phyloP scores from a whole-genome alignment of 2,888 invertebrate species.

The Chrysotoxum bicinctum region DNA sequence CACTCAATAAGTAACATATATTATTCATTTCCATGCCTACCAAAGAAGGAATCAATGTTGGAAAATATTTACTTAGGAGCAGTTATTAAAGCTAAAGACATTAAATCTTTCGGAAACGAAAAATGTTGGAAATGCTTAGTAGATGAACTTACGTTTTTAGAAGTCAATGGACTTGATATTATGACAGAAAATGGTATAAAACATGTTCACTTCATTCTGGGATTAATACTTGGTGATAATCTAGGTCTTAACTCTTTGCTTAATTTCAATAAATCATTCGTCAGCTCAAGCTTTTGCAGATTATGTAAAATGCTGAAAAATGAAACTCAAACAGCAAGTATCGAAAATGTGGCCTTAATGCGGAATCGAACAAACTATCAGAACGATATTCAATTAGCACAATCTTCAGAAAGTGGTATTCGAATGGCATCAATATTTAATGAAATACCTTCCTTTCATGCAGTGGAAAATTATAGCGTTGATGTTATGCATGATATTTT shows the following conservation, averaged over 20 bases:
- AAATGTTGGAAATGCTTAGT: neutral
- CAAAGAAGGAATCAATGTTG: too few species aligned
- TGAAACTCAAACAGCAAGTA: neutral
- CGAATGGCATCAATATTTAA: neutral
- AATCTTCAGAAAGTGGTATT: neutral
- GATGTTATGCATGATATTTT: neutral
- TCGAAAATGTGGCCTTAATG: neutral
- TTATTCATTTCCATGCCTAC: too few species aligned
- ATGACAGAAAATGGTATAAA: neutral
- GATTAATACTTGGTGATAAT: neutral
- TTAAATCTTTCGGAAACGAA: neutral
- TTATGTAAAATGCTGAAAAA: conserved; percentile 7
- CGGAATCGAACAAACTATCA: neutral
- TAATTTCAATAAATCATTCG: neutral
- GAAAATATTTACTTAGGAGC: too few species aligned
- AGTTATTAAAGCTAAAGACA: too few species aligned
- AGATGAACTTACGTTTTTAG: neutral
- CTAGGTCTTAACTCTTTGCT: conserved; percentile 7
- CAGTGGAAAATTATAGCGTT: neutral
- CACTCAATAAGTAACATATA: too few species aligned
- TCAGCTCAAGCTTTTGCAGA: conserved; percentile 2
- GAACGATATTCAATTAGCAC: neutral
- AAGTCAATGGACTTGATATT: neutral
- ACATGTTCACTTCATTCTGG: neutral
- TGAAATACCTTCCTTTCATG: neutral